Conservation (phyloP, 2,113 vertebrate genomes). For the Melanotaenia duboulayi region DNA sequence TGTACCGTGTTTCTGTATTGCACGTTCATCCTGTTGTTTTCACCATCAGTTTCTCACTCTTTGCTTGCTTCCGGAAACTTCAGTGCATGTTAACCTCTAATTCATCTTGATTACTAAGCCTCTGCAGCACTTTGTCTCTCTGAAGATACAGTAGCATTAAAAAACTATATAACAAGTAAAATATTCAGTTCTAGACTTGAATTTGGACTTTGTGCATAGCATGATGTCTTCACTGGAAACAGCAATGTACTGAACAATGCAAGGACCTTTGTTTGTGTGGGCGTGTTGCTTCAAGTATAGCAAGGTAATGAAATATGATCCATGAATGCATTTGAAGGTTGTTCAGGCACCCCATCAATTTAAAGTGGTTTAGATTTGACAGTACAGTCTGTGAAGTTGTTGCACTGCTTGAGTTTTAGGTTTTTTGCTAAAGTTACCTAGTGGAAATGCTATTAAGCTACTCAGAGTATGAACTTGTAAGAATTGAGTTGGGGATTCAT, state of each 20-base stretch:
- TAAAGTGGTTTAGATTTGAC: neutral
- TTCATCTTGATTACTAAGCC: neutral
- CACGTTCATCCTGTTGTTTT: constrained; percentile 30
- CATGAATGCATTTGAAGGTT: neutral
- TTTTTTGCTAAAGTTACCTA: neutral
- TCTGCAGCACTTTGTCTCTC: neutral
- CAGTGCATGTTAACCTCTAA: neutral
- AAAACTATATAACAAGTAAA: neutral
- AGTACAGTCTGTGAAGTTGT: neutral
- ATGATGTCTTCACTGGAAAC: neutral
- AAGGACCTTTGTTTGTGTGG: neutral
- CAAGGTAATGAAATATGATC: constrained; percentile 23
- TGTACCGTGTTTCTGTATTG: neutral
- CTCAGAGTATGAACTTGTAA: neutral
- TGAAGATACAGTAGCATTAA: neutral
- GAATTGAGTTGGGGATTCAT: neutral
- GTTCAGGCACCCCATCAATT: neutral
- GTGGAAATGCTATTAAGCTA: too few species aligned
- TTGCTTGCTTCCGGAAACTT: constrained; percentile 25
- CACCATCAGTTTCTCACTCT: constrained; percentile 1
- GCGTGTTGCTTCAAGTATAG: constrained; percentile 10
- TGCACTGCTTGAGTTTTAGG: neutral
- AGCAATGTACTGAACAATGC: constrained; percentile 8
- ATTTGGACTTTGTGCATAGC: neutral
- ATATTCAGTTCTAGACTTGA: neutral